These are phyloP conservation scores for Pemphredon lugubris DNA, from an alignment of 2,888 invertebrate genomes.

Conservation along the genomic window DNA sequence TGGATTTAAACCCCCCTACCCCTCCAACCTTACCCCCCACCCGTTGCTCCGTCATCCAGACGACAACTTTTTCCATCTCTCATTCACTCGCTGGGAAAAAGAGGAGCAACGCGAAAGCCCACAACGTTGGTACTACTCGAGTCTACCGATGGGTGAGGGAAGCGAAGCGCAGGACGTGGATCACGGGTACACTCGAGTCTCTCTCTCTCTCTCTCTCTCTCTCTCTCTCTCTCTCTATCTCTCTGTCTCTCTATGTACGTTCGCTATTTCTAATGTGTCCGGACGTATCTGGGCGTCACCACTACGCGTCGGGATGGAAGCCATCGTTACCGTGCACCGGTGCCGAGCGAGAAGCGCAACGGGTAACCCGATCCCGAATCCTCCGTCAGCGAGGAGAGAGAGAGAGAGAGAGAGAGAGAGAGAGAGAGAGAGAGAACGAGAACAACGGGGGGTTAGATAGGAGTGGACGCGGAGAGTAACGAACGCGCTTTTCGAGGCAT, in stretches of 20 bases:
- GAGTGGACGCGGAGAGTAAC: constrained; percentile 21
- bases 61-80: neutral
- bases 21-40: neutral
- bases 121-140: constrained; percentile 27
- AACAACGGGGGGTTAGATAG: constrained; percentile 3
- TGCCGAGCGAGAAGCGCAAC: constrained; percentile 13
- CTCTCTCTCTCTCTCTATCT: constrained; percentile 1
- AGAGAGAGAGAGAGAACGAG: constrained; percentile 16
- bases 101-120: constrained; percentile 27
- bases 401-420: constrained; percentile 7
- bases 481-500: constrained; percentile 22
- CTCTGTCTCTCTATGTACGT: constrained; percentile 13
- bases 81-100: constrained; percentile 3
- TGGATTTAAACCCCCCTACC: constrained; percentile 13
- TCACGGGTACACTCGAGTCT: neutral
- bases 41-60: constrained; percentile 2
- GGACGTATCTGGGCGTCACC: constrained; percentile 23
- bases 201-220: too few relatives aligned
- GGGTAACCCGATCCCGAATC: constrained; percentile 38
- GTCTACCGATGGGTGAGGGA: neutral
- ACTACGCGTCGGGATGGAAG: constrained; percentile 24
- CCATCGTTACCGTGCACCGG: constrained; percentile 24
- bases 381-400: constrained; percentile 8
- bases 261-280: constrained; percentile 31
- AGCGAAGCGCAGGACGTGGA: neutral